Percentiles rank a stretch among this genome's conserved stretches.
These are phyloP conservation scores for Xiphias gladius DNA, from an alignment of 2,113 vertebrate genomes.

Conservation along the genomic window DNA sequence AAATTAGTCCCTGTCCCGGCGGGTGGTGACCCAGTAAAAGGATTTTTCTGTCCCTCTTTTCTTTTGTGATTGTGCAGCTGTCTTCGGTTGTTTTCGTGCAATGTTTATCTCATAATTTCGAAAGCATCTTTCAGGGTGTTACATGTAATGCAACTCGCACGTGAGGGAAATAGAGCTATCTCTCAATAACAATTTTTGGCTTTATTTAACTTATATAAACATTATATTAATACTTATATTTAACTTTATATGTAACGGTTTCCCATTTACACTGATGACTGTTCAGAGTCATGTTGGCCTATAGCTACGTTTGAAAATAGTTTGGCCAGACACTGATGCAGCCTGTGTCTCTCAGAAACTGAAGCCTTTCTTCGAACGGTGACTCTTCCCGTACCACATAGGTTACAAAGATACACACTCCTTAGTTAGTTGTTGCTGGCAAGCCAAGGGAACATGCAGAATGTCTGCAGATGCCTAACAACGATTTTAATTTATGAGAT, in stretches of 20 bases:
- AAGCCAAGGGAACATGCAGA: neutral
- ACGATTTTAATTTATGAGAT: too few relatives aligned
- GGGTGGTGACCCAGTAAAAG: constrained; percentile 42
- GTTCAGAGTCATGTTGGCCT: neutral
- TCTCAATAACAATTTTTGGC: neutral
- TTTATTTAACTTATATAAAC: too few relatives aligned
- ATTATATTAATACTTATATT: too few relatives aligned
- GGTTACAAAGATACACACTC: neutral
- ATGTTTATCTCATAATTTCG: neutral
- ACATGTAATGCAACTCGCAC: too few relatives aligned
- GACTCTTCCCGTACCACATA: neutral
- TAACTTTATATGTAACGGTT: too few relatives aligned
- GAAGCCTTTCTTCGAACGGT: neutral
- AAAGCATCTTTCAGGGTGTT: neutral
- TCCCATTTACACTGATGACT: neutral
- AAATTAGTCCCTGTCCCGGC: constrained; percentile 29
- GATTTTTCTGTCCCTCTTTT: constrained; percentile 21
- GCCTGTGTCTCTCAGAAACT: neutral
- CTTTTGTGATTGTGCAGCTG: constrained; percentile 55
- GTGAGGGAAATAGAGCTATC: neutral
- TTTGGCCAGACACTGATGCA: neutral
- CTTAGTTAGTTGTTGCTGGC: neutral
- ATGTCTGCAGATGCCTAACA: neutral
- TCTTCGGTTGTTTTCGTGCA: constrained; percentile 48
- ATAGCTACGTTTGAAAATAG: neutral